Base-by-base conservation (phyloP, 2,888 invertebrate genomes). In the Scaptomyza polygonia region DNA sequence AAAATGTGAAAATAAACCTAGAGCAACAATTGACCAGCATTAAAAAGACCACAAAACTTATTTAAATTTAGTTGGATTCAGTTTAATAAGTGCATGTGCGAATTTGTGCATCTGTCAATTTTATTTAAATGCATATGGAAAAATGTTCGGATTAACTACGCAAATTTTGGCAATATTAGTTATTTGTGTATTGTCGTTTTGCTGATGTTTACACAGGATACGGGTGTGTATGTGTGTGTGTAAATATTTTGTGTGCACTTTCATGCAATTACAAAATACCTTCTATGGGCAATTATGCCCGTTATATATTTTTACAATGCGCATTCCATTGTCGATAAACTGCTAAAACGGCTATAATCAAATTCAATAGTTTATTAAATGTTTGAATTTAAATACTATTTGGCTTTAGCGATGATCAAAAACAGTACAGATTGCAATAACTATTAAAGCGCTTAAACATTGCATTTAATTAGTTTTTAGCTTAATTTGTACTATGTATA, bases 391-490 rank as follows among this genome's bases (percentile, higher is more conserved):
- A 5, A 25, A 34, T 14, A 48, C 11, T 34, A 18, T 29, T 7
- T 12, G 16, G 12, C 8, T 30, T 5, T 30, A 16, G 12, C 8
- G 12, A 6, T 11, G 27, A 14, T 4, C 14, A 6, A 18, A 3
- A 47, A n/a, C 12, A 18, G 8, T 5, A 6, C 48, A 48, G 48
- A 21, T 32, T 48, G n/a, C 9, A 34, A 42, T 42, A 14, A 8
- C 42, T n/a, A 21, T 21, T 7, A n/a, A 66, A 54, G 39, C 11
- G 29, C 18, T 43, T 39, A n/a, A 30, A 48, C 29, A 42, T 30
- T 32, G 30, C 44, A 49, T 65, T 44, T 66, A 65, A 77, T 80
- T 64, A 61, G 56, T 54, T 61, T 49, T 44, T 18, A 14, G 25
- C 18, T 44, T 14, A 34, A 8, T 21, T 57, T 73, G 54, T 57